These are phyloP conservation scores for Calcarius lapponicus DNA, from an alignment of 2,797 vertebrate genomes.

Conservation along the genomic window DNA sequence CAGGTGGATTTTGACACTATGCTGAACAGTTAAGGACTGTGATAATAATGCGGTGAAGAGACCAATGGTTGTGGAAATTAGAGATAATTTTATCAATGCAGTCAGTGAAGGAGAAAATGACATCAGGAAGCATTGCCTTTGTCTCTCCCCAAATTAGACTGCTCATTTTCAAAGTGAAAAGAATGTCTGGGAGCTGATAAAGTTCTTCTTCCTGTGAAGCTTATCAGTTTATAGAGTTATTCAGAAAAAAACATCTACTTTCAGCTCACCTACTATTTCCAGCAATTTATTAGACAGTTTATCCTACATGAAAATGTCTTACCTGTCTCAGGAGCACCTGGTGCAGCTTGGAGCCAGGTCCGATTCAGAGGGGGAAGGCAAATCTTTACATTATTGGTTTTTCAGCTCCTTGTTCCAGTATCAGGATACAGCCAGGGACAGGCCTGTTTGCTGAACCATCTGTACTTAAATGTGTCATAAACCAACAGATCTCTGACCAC, in stretches of 20 bases:
- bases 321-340: not conserved
- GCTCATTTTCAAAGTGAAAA: slow-evolving; percentile 4
- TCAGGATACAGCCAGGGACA: no score
- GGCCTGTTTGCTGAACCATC: not conserved
- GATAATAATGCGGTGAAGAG: not conserved
- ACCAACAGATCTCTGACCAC: not conserved
- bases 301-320: not conserved
- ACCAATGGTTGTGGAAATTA: not conserved
- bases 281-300: not conserved
- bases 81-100: slow-evolving; percentile 36
- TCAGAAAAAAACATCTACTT: not conserved
- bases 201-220: not conserved
- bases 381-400: not conserved
- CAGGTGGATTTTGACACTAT: not conserved
- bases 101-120: slow-evolving; percentile 33
- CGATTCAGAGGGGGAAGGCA: not conserved
- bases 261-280: not conserved
- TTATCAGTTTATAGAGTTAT: not conserved
- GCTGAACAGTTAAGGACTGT: not conserved
- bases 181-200: slow-evolving; percentile 22
- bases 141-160: not conserved
- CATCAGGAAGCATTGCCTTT: slow-evolving; percentile 15
- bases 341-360: not conserved
- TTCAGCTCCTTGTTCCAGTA: not conserved
- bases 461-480: not conserved